These are phyloP conservation scores for Rhorus exstirpatorius DNA, from an alignment of 2,888 invertebrate species.

Conservation along the genomic window DNA sequence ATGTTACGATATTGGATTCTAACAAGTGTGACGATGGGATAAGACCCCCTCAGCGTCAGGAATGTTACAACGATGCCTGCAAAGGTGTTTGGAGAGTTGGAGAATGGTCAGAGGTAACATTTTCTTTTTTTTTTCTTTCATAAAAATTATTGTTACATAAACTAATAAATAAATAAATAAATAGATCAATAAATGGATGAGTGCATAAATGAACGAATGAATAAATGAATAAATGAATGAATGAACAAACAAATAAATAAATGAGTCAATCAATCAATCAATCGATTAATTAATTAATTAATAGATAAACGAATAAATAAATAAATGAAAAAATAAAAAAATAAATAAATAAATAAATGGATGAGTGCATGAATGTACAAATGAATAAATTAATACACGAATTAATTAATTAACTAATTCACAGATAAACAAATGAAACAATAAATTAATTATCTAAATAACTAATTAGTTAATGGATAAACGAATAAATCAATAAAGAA, in stretches of 20 bases:
- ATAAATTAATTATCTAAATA: no score
- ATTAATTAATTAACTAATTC: neutral
- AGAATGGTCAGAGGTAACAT: slow-evolving; percentile 95
- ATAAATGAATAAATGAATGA: slow-evolving; percentile 9
- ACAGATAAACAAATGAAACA: neutral
- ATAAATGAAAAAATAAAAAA: no score
- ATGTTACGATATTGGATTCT: slow-evolving; percentile 87
- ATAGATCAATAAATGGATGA: slow-evolving; percentile 7
- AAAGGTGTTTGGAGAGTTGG: slow-evolving; percentile 96
- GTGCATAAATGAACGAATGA: neutral
- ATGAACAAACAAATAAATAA: slow-evolving; percentile 62
- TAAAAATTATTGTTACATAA: neutral
- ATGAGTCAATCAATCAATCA: no score
- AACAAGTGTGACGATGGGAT: slow-evolving; percentile 90
- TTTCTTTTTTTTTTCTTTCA: neutral
- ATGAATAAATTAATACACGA: slow-evolving; percentile 35
- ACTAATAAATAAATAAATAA: neutral
- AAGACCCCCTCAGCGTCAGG: slow-evolving; percentile 92
- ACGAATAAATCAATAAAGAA: no score
- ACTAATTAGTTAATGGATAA: no score
- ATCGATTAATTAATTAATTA: no score
- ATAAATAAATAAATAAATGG: no score
- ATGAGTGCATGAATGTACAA: slow-evolving; percentile 59
- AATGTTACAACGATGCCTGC: slow-evolving; percentile 94
- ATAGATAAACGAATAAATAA: no score